These are phyloP conservation scores for Lithosia quadra DNA, from an alignment of 2,888 invertebrate species.

Conservation along the genomic window DNA sequence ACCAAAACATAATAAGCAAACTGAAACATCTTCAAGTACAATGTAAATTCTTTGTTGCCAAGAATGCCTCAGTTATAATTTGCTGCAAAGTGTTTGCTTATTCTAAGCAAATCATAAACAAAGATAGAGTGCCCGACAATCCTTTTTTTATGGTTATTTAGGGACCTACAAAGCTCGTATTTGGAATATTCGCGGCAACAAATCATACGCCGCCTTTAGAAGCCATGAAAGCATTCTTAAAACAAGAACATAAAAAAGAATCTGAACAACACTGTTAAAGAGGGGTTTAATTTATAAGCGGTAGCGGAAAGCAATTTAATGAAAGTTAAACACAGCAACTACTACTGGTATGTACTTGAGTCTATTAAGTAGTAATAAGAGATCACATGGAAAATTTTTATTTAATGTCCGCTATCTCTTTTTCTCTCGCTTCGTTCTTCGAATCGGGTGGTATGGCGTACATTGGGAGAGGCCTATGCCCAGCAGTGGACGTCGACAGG, in stretches of 20 bases:
- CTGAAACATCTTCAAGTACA: background rate
- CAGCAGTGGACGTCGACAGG: no score
- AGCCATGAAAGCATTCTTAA: slow-evolving; percentile 77
- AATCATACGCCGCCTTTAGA: slow-evolving; percentile 77
- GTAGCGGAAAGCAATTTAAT: slow-evolving; percentile 29
- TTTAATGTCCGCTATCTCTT: no score
- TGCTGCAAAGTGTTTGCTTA: slow-evolving; percentile 17
- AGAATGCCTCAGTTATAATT: background rate
- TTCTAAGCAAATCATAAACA: slow-evolving; percentile 27
- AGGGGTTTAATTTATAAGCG: slow-evolving; percentile 24
- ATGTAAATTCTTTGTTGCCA: background rate
- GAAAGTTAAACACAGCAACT: background rate
- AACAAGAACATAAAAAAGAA: slow-evolving; percentile 67
- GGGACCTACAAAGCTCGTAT: slow-evolving; percentile 58
- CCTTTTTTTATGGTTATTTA: slow-evolving; percentile 40
- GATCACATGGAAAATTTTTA: no score
- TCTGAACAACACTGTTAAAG: slow-evolving; percentile 55
- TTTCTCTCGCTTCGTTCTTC: no score
- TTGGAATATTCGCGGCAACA: slow-evolving; percentile 75
- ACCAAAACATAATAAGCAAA: background rate
- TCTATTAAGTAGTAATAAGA: no score
- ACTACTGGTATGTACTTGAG: background rate
- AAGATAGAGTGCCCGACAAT: slow-evolving; percentile 47
- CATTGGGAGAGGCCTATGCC: no score
- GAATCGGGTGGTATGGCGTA: no score